Evolutionary conservation across 2,113 vertebrate genomes (phyloP).

Genomic region (Hippotragus niger): DNA sequence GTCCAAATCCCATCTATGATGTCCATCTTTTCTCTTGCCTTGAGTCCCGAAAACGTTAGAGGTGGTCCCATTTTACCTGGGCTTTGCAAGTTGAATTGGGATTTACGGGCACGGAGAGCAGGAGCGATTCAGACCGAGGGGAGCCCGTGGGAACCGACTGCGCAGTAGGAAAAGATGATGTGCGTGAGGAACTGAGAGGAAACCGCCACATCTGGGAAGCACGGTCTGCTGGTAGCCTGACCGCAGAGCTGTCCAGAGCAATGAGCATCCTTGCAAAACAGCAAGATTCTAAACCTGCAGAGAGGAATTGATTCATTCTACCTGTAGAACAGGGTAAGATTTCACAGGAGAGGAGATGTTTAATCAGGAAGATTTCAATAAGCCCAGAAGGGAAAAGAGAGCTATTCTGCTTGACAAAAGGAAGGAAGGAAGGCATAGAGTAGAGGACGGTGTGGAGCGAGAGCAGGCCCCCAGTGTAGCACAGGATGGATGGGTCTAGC

Average conservation of each 20-base stretch:
- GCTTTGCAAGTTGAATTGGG: background rate
- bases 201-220: background rate
- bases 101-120: background rate
- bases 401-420: background rate
- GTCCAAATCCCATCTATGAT: background rate
- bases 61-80: background rate
- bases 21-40: background rate
- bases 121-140: background rate
- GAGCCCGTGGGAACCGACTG: fast-evolving
- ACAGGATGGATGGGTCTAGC: background rate
- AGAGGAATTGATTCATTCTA: background rate
- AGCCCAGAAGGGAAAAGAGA: background rate
- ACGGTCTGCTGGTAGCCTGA: background rate
- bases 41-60: background rate
- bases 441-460: background rate
- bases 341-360: background rate
- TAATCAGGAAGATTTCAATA: background rate
- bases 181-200: background rate
- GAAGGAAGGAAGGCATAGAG: background rate
- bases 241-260: background rate
- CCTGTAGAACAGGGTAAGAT: background rate
- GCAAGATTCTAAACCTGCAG: background rate
- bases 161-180: background rate
- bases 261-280: background rate
- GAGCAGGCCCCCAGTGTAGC: background rate